Evolutionary conservation across 1,140 invertebrate genomes (phyloP), one percentile per base, ranked within the genome.

Genomic region (Pachyrhynchus sulphureomaculatus): DNA sequence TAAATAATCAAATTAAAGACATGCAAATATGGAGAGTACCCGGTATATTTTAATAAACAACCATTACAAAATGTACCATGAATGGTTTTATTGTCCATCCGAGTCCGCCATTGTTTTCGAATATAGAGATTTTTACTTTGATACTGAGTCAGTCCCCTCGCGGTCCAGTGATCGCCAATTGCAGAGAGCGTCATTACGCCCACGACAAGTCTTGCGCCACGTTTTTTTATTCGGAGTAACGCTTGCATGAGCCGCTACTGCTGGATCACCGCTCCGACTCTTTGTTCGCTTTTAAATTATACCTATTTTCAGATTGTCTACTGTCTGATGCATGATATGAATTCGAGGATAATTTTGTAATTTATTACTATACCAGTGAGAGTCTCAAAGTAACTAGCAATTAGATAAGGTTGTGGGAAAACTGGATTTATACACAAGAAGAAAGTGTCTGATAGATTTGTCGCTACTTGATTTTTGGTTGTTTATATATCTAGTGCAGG

Each of bases 91-190:
- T 51, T 59, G 56, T 51, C 37, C 29, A 23, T 42, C 29, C 45
- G 36, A 41, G 56, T 49, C 56, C 45, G 58, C 58, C 58, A 61
- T 61, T 61, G 58, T 61, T 61, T 51, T 59, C 56, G 21, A 48
- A n/a, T 26, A 39, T 48, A 18, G 56, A 59, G 56, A 59, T 51
- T 59, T 59, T 59, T 59, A 42, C 56, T 51, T 59, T 59, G 56
- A 59, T 59, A 59, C 5, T 5, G 45, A 42, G 57, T 51, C 45
- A 23, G 44, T 29, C 55, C 45, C 51, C 47, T 51, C 49, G 39
- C 49, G 58, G 58, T 61, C 58, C 48, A 61, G 36, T 47, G 58
- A 45, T 53, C 58, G 39, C 58, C 58, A 61, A 61, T 61, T 61
- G 58, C 39, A 44, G 41, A 12, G 36, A 37, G 4, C 58, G 21